Evolutionary conservation across 1,140 invertebrate species (phyloP), one percentile per base, ranked within the genome.

Genomic region (Solenopsis invicta): DNA sequence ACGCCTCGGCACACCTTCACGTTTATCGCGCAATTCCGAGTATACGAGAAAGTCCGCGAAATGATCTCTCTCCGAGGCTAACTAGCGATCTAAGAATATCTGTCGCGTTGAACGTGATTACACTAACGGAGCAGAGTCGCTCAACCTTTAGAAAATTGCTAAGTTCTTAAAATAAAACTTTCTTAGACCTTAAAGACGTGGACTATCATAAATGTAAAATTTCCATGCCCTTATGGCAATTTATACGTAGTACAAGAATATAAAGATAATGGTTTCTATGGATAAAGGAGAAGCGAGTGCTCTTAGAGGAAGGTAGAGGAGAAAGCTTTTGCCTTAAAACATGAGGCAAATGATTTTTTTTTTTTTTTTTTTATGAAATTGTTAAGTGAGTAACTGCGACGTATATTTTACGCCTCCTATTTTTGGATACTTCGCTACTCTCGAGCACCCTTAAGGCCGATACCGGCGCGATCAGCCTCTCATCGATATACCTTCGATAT

Each of bases 401-500:
- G 54, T 45, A 45, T 37, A 41, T 59, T 29, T 61, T 34, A 37
- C 29, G 18, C 24, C 24, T 67, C 37, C 50, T 66, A 78, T 84
- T 84, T 84, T 84, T 48, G 80, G 41, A 12, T 41, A 24, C 56
- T 21, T 66, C 13, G 50, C 37, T 9, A 18, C 16, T 82, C 78
- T 45, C 16, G 48, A 10, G n/a, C 50, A 34, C 34, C 34, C 37
- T 72, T 72, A 48, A 29, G n/a, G 50, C 21, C 78, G 67, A 72
- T 45, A 72, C 52, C 16, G 29, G 34, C 48, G 50, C 48, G 18
- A 71, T 12, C 67, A 48, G 18, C 52, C 34, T 41, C 41, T 48
- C 54, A 61, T 62, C 80, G 80, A 84, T 84, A 84, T 84, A 56
- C 10, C 50, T 75, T 62, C 69, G 69, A 37, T 84, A 84, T 74